phyloP scores from a whole-genome alignment of 1,140 invertebrate genomes.

The Penaeus chinensis region DNA sequence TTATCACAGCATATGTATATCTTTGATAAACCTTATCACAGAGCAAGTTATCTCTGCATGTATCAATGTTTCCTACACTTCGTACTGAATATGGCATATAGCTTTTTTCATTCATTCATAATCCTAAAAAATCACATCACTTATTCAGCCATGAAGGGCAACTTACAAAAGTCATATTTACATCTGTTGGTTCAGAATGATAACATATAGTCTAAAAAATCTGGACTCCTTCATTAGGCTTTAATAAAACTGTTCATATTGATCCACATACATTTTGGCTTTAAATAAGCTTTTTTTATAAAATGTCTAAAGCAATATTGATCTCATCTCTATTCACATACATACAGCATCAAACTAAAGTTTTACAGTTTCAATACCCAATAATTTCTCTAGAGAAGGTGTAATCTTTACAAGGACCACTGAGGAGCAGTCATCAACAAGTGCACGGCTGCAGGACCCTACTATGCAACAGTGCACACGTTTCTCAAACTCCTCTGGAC shows the following conservation, averaged over 20 bases:
- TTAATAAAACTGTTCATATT: neutral
- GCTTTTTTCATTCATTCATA: neutral
- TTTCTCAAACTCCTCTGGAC: slow-evolving; percentile 49
- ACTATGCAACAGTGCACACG: slow-evolving; percentile 33
- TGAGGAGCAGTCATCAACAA: slow-evolving; percentile 26
- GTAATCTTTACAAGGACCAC: slow-evolving; percentile 42
- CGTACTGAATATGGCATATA: slow-evolving; percentile 16
- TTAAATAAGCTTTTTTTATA: slow-evolving; percentile 22
- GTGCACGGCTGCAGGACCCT: slow-evolving; percentile 28
- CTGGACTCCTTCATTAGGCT: slow-evolving; percentile 28
- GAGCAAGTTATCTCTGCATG: slow-evolving; percentile 56
- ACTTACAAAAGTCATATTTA: slow-evolving; percentile 21
- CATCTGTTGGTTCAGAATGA: slow-evolving; percentile 28
- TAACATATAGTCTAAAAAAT: slow-evolving; percentile 33
- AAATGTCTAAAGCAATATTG: slow-evolving; percentile 19
- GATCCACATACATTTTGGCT: slow-evolving; percentile 1
- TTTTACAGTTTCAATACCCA: slow-evolving; percentile 40
- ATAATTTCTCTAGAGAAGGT: slow-evolving; percentile 24
- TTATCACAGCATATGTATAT: slow-evolving; percentile 59
- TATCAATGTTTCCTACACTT: slow-evolving; percentile 20
- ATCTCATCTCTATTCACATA: slow-evolving; percentile 2
- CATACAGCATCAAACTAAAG: slow-evolving; percentile 21
- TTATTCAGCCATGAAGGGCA: slow-evolving; percentile 21
- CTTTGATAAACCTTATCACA: slow-evolving; percentile 60
- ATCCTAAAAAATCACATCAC: slow-evolving; percentile 28